Evolutionary conservation across 2,888 invertebrate species (phyloP), one percentile per base, ranked within the genome.

Genomic region (Hydropsyche betteni): DNA sequence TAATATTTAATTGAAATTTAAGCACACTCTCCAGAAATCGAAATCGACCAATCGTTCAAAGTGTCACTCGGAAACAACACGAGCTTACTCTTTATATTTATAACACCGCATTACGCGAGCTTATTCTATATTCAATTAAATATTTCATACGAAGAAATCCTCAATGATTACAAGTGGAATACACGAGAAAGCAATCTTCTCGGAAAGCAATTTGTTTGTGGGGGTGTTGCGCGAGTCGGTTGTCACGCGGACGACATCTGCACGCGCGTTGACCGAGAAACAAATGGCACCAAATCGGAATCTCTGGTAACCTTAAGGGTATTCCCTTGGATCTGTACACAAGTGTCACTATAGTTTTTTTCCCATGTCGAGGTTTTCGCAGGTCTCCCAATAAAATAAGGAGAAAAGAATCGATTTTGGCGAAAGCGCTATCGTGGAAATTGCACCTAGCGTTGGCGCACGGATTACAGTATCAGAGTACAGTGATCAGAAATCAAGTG

Each of bases 181-280:
- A 64, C 34, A 64, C 10, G 36, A 36, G 36, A 36, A 64, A 36
- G 64, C 64, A 64, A 64, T 64, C 64, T 64, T 34, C 64, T 36
- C 34, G 4, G 64, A n/a, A 64, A 64, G 64, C 64, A 64, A 64
- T 64, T 64, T 64, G 34, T 64, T 36, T 36, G 64, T 10, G n/a
- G 34, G 36, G 33, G 36, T n/a, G 55, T n/a, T 16, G 55, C 10
- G 55, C 55, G 8, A 6, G 14, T 3, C 8, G 55, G 55, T 24
- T 16, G 55, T 44, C 55, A 55, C 64, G 36, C n/a, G n/a, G n/a
- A 36, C 64, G 64, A 64, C 64, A 64, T 64, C 36, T 64, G 64
- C 64, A 64, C 64, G 64, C 36, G 64, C 36, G 64, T 64, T 64
- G 64, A 64, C 64, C 64, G 64, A 34, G 36, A 64, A 64, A 64